Evolutionary conservation across 2,113 vertebrate species (phyloP).

Genomic region (Rostratula benghalensis): DNA sequence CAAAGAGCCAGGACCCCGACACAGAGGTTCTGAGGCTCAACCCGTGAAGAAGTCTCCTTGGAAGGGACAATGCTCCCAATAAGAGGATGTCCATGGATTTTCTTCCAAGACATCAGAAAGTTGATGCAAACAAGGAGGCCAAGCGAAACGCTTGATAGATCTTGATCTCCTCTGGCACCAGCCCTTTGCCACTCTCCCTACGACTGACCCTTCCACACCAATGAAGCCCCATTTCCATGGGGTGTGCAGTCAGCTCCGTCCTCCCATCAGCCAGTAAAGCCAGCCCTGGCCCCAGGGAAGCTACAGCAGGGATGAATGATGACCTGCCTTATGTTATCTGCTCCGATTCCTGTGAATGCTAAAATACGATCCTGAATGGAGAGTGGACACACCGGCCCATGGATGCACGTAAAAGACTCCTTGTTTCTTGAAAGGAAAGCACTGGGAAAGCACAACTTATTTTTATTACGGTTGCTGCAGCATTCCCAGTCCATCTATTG

Average conservation of each 20-base stretch:
- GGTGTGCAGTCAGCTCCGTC: background rate
- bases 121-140: background rate
- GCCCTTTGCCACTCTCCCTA: background rate
- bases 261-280: no score
- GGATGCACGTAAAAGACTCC: background rate
- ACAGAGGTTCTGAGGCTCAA: background rate
- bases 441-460: background rate
- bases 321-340: background rate
- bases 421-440: background rate
- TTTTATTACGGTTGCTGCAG: background rate
- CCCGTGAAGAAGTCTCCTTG: background rate
- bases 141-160: accelerated
- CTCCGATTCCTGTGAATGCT: background rate
- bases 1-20: background rate
- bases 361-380: background rate
- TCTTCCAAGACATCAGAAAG: background rate
- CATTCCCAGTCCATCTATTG: background rate
- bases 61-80: background rate
- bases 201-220: accelerated
- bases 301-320: background rate
- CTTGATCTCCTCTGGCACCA: background rate
- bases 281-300: background rate
- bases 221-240: accelerated
- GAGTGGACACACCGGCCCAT: background rate
- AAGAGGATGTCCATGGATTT: background rate